Evolutionary conservation across 2,797 vertebrate species (phyloP), one percentile per base, ranked within the genome.

Genomic region (Hoplostethus atlanticus): DNA sequence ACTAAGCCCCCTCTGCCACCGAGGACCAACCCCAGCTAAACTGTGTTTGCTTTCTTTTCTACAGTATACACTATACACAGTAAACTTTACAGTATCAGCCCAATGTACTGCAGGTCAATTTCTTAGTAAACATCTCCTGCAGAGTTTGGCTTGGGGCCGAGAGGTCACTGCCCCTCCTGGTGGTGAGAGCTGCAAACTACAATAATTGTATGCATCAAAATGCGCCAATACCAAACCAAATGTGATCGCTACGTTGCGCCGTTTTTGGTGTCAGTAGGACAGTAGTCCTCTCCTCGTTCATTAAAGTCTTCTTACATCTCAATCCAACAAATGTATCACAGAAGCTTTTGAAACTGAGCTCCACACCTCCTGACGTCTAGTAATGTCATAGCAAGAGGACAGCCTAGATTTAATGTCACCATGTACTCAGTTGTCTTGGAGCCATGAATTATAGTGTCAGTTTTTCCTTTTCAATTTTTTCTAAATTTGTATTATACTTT

Each of bases 251-350:
- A 21, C 63, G 68, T 25, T 65, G 16, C 71, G 31, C 65, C 68
- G 61, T 72, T 71, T 76, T 69, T 79, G 64, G 64, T 71, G 64
- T 60, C 52, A 62, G 70, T 51, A 50, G 66, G n/a, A 16, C 67
- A 11, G 16, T 21, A 42, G 60, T 63, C 55, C 40, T 42, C 73
- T 73, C 64, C 50, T 53, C 58, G 82, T 86, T 88, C 61, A 83
- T 87, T 62, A 65, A 50, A 58, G 51, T 64, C 68, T 40, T 74
- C 68, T 60, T 78, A 70, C 64, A 69, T 80, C 83, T 89, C 87
- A 70, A 51, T 68, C 79, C 83, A 90, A 91, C 91, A 92, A 90
- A 88, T 64, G 77, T 71, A 77, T 79, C 88, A 70, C 82, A 42
- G 30, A 87, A 84, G 89, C 69, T 62, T 81, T 82, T 73, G 42